Evolutionary conservation across 2,888 invertebrate species (phyloP).

Genomic region (Heliconius ethilla): DNA sequence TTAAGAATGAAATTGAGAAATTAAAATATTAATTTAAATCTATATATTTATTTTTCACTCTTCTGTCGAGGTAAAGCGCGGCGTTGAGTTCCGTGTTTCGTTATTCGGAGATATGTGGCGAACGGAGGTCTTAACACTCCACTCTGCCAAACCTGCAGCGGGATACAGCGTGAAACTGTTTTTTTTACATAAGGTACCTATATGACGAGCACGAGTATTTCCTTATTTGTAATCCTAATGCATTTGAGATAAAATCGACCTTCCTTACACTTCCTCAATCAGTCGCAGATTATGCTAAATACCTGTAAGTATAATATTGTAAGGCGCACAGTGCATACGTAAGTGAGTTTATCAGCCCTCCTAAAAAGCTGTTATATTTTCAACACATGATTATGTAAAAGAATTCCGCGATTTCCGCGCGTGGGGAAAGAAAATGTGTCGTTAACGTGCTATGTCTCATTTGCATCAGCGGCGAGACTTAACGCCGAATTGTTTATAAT

Average conservation of each 20-base stretch:
- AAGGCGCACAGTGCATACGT: constrained; percentile 63
- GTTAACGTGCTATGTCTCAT: constrained; percentile 70
- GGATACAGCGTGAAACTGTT: too few species aligned
- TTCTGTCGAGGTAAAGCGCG: too few species aligned
- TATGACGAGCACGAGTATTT: constrained; percentile 41
- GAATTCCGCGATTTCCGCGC: constrained; percentile 71
- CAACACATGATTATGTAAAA: constrained; percentile 81
- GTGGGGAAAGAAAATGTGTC: constrained; percentile 71
- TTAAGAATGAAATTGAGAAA: constrained; percentile 37
- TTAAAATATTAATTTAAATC: too few species aligned
- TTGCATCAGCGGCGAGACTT: constrained; percentile 63
- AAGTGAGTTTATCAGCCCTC: constrained; percentile 68
- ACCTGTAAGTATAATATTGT: constrained; percentile 67
- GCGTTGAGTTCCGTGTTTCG: too few species aligned
- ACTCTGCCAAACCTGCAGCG: too few species aligned
- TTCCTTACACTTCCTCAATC: constrained; percentile 40
- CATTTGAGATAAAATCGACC: constrained; percentile 37
- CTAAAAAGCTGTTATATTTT: constrained; percentile 79
- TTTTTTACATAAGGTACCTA: background rate
- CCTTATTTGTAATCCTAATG: constrained; percentile 37
- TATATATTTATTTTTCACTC: too few species aligned
- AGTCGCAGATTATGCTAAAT: constrained; percentile 73
- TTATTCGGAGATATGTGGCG: too few species aligned
- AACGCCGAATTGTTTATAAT: constrained; percentile 42
- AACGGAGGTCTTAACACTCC: too few species aligned